phyloP scores from a whole-genome alignment of 1,140 invertebrate genomes.

The Vanessa atalanta region DNA sequence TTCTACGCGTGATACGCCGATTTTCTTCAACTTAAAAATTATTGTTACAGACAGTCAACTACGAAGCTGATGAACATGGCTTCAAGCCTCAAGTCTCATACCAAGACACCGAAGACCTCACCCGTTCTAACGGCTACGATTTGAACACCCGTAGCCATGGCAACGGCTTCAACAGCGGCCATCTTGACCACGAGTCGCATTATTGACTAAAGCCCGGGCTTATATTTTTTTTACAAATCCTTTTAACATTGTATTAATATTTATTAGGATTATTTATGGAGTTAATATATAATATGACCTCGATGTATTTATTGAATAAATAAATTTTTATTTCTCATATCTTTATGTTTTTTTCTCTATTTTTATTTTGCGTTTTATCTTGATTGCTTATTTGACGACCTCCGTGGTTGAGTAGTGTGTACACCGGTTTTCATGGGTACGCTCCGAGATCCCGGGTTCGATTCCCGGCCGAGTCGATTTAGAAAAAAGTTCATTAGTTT shows the following conservation, averaged over 20 bases:
- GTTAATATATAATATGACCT: neutral
- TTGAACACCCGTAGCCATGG: constrained; percentile 53
- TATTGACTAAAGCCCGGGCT: constrained; percentile 48
- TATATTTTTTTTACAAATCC: constrained; percentile 11
- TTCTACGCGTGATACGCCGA: too few species aligned
- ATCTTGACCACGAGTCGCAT: constrained; percentile 44
- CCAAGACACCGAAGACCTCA: constrained; percentile 57
- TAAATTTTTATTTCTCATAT: too few species aligned
- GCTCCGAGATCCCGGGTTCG: too few species aligned
- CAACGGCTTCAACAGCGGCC: constrained; percentile 41
- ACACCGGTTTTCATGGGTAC: too few species aligned
- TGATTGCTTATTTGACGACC: too few species aligned
- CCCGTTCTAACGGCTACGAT: constrained; percentile 59
- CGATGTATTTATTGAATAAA: neutral
- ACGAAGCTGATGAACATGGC: constrained; percentile 87
- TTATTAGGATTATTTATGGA: neutral
- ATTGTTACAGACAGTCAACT: constrained; percentile 85
- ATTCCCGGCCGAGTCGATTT: too few species aligned
- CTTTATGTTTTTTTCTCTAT: too few species aligned
- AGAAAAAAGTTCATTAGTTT: too few species aligned
- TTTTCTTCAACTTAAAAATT: neutral
- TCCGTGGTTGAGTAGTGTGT: too few species aligned
- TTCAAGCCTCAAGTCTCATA: constrained; percentile 87
- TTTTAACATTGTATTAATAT: neutral
- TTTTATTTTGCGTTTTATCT: too few species aligned